Evolutionary conservation across 2,113 vertebrate genomes (phyloP).

Genomic region (crab-eating macaque (Macaca fascicularis)): T2T-MFA8v1.1 NC_088385.1:134177001-134177500

Average conservation of each 20-base stretch:
- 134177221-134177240: not conserved
- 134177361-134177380: too few species aligned
- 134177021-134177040: not conserved
- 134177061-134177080: not conserved
- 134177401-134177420: too few species aligned
- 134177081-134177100: rapidly evolving
- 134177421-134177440: too few species aligned
- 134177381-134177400: too few species aligned
- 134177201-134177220: not conserved
- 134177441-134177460: too few species aligned
- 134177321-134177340: too few species aligned
- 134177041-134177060: not conserved
- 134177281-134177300: not conserved
- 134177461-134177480: too few species aligned
- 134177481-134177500: too few species aligned
- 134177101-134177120: not conserved
- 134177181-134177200: not conserved
- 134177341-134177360: too few species aligned
- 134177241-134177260: not conserved
- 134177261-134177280: not conserved
- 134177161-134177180: not conserved
- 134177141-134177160: not conserved
- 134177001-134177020: too few species aligned
- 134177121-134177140: not conserved
- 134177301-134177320: not conserved